Base-by-base conservation (phyloP, 2,113 vertebrate genomes). In the Seriola aureovittata region DNA sequence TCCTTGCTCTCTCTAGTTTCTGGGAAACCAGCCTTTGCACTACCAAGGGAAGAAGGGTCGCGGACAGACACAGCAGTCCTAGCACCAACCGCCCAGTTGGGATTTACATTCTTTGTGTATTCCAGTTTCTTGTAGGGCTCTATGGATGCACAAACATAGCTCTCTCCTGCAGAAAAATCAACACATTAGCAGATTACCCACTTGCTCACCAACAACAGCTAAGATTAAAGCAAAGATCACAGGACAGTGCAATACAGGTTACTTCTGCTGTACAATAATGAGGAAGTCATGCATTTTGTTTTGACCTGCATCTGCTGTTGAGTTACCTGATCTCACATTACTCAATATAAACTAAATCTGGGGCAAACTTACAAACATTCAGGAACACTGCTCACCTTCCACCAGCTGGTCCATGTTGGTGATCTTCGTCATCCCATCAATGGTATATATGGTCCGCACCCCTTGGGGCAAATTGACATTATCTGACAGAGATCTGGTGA, bases 61-160 rank as follows among this genome's bases (percentile, higher is more conserved):
- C 97, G 96, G 38, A 93, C 85, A 52, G 94, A 70, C 0, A 88
- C 93, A 23, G 92, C 90, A 77, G 97, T 97, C 94, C 94, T 96
- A 23, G 96, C 95, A 23, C 98, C 98, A 80, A 98, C 96, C 0
- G 97, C 96, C 98, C 98, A 99, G 93, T 99, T 99, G 71, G 98
- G 98, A 85, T 99, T 99, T 87, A 99, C 97, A 58, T 99, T 99
- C 96, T 98, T 99, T 19, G 97, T 99, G 93, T 99, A 99, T 71
- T 99, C 98, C 93, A 99, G 89, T 74, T 95, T 97, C 95, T 98
- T 99, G 92, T 95, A 99, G 58, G 98, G 97, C 82, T 99, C 98
- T 65, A 99, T 97, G 69, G 98, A 99, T 65, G 97, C 98, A 76
- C 98, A 99, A 1, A 99, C 96, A 34, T 99, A 99, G 88, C 98